Evolutionary conservation across 2,113 vertebrate species (phyloP), one percentile per base, ranked within the genome.

Genomic region (Grantiella picta): DNA sequence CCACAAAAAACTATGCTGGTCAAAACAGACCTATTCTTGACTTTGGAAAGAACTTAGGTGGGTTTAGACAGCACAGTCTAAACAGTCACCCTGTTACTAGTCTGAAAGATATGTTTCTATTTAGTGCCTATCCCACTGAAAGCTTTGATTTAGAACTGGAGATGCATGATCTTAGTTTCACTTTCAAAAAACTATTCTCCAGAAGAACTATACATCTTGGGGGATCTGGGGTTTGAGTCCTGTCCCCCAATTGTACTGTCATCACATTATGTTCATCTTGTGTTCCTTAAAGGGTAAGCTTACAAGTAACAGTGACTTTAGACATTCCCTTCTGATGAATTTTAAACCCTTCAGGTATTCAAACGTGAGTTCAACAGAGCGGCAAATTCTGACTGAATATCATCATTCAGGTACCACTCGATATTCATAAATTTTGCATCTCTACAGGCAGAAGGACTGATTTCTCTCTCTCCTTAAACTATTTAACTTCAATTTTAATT

Each of bases 181-280:
- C 9, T 44, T 78, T 75, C 65, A 89, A 64, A 10, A 22, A 83
- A 50, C 6, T 59, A 1, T 29, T 64, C 28, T 73, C 20, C 38
- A 45, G 27, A 72, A 50, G 25, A 61, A 15, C 11, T 38, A 15
- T 11, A n/a, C 15, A n/a, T 21, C 44, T 47, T 31, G 52, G 20
- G 10, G 11, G 18, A 77, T 44, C n/a, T 28, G 10, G 6, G 20
- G 4, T 68, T 77, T 54, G 6, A 76, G 23, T 31, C 11, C 47
- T 31, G 42, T 16, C 36, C 21, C 21, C 3, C 31, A 47, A 0
- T 0, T 45, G 53, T 19, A 77, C 3, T 45, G 20, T 7, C n/a
- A 75, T 25, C 35, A 31, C 24, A 31, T 22, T 35, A 59, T 2
- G 20, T 22, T 44, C n/a, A 50, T 31, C 11, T 15, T 33, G 7